These are phyloP conservation scores for Aplysina aerophoba DNA, from an alignment of 37 sponge, comb jelly and placozoan genomes.

Conservation along the genomic window DNA sequence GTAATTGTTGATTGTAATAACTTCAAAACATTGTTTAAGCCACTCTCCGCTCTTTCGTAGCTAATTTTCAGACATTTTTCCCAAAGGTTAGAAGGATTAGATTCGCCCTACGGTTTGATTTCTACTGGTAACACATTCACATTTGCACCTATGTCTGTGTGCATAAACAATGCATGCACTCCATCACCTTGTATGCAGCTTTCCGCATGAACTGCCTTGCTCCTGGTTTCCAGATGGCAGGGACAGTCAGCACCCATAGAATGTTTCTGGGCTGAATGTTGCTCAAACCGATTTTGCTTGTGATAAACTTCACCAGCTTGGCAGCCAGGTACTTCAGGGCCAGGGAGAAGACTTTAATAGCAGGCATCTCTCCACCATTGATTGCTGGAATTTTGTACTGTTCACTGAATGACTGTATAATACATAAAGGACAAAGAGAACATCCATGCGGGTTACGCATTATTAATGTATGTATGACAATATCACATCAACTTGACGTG, in stretches of 20 bases:
- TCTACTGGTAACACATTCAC: too few species aligned
- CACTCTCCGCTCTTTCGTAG: too few species aligned
- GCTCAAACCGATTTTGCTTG: background rate
- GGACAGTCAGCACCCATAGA: conserved; percentile 26
- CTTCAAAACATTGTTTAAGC: too few species aligned
- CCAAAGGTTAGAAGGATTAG: too few species aligned
- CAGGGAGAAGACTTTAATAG: background rate
- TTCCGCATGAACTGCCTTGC: conserved; percentile 38
- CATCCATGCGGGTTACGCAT: too few species aligned
- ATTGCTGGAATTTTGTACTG: background rate
- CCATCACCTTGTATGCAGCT: conserved; percentile 4
- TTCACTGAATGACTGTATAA: background rate
- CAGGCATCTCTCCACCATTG: conserved; percentile 12
- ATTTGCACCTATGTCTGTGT: too few species aligned
- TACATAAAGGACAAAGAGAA: too few species aligned
- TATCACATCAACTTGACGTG: too few species aligned
- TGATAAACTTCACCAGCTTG: background rate
- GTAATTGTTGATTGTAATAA: too few species aligned
- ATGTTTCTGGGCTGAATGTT: background rate
- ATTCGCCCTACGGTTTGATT: too few species aligned
- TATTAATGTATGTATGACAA: too few species aligned
- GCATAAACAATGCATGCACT: background rate
- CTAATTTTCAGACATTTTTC: too few species aligned
- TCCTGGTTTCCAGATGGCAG: conserved; percentile 30
- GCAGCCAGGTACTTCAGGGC: background rate